Evolutionary conservation across 1,140 invertebrate genomes (phyloP).

Genomic region (Lordiphosa clarofinis): DNA sequence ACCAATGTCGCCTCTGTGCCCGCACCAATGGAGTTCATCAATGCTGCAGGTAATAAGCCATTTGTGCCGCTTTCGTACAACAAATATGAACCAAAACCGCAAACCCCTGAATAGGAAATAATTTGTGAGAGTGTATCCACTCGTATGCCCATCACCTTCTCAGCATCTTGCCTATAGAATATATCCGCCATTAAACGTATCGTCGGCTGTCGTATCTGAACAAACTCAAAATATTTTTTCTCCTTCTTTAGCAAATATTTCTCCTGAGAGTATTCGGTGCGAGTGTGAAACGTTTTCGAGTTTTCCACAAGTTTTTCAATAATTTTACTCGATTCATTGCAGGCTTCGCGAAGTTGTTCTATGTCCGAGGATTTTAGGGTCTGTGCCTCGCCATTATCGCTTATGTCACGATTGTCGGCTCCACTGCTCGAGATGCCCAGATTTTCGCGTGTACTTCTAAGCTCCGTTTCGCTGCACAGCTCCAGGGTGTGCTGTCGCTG

Average conservation of each 20-base stretch:
- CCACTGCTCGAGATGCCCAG: conserved; percentile 83
- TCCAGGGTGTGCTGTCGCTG: conserved; percentile 83
- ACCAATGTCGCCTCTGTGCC: conserved; percentile 84
- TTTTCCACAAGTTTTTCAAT: conserved; percentile 93
- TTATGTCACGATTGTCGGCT: conserved; percentile 91
- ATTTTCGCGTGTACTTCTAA: conserved; percentile 80
- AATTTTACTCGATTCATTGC: conserved; percentile 88
- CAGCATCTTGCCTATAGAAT: conserved; percentile 87
- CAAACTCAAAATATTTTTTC: conserved; percentile 91
- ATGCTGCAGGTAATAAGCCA: conserved; percentile 90
- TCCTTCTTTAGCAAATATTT: conserved; percentile 97
- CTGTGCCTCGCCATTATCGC: conserved; percentile 92
- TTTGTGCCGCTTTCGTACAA: conserved; percentile 93
- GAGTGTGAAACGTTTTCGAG: conserved; percentile 91
- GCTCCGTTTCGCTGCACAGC: conserved; percentile 81
- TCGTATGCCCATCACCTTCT: conserved; percentile 89
- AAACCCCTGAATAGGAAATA: conserved; percentile 89
- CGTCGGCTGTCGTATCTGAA: conserved; percentile 88
- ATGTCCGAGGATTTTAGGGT: conserved; percentile 90
- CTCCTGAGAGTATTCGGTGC: conserved; percentile 95
- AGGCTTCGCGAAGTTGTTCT: conserved; percentile 86
- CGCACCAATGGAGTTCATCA: conserved; percentile 87
- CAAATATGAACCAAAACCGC: conserved; percentile 87
- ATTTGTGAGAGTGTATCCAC: conserved; percentile 94
- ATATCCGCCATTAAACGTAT: conserved; percentile 88